Evolutionary conservation across 1,140 invertebrate species (phyloP), one percentile per base, ranked within the genome.

Genomic region (Lepidurus packardi): DNA sequence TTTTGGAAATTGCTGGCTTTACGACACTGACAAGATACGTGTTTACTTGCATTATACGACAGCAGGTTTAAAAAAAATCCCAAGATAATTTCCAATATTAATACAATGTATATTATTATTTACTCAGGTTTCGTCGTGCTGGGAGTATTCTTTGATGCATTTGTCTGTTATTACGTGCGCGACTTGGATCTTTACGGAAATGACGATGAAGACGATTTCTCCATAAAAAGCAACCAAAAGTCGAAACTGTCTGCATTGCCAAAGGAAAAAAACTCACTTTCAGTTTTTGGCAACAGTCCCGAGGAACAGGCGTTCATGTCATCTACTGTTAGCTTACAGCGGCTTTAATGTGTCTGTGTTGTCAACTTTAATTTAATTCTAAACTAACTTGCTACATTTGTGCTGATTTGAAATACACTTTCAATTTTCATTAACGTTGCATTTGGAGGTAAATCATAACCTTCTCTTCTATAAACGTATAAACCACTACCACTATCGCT

Each of bases 21-120:
- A 80, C 76, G 79, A 80, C 73, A 76, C 77, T 2, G 76, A 80
- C 24, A 78, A 73, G 34, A 45, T 80, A 24, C 75, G 76, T 45
- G n/a, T 45, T 42, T 77, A 65, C 7, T 45, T 80, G 25, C 79
- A 80, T 75, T 42, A 78, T 7, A 47, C 74, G 13, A 80, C 79
- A 45, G 79, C 75, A 24, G 47, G 79, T 79, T 73, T 21, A 25
- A 25, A 45, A n/a, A 34, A 25, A 76, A 16, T 34, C 11, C 77
- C 0, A 34, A 7, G 13, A 7, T 1, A 21, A 21, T 65, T 21
- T n/a, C 8, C 7, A 7, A 21, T 65, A 21, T 8, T 65, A 9
- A 65, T 34, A 21, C n/a, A 65, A 6, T 65, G 16, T 34, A 24
- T 13, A 43, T 13, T 73, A 43, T 13, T 73, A 21, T 77, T 10